Evolutionary conservation across 2,797 vertebrate species (phyloP).

Genomic region (Rhinichthys osculus): DNA sequence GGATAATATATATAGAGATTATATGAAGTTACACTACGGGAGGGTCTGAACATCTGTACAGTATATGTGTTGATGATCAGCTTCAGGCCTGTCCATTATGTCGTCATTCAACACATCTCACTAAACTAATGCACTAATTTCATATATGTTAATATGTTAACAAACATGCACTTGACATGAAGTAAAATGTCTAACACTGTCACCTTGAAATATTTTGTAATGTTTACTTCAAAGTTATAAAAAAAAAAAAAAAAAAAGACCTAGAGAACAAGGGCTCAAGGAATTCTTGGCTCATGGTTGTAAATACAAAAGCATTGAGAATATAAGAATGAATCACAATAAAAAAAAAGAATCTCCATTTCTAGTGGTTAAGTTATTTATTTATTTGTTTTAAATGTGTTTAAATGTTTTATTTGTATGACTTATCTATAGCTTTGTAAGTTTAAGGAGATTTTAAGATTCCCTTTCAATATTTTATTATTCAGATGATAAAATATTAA

Average conservation of each 20-base stretch:
- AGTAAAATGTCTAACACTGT: slow-evolving; percentile 55
- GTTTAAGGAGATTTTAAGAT: neutral
- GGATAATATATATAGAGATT: slow-evolving; percentile 14
- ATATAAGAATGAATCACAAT: slow-evolving; percentile 35
- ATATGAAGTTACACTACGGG: neutral
- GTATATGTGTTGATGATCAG: slow-evolving; percentile 9
- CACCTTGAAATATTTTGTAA: slow-evolving; percentile 60
- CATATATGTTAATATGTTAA: slow-evolving; percentile 23
- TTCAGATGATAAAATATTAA: neutral
- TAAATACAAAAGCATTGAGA: slow-evolving; percentile 30
- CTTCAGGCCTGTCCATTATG: slow-evolving; percentile 1
- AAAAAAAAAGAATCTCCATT: slow-evolving; percentile 6
- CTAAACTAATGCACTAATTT: slow-evolving; percentile 30
- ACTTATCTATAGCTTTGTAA: neutral
- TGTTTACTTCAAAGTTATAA: slow-evolving; percentile 68
- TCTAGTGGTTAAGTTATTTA: slow-evolving; percentile 2
- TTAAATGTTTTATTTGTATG: neutral
- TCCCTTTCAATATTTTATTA: too few species aligned
- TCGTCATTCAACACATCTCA: neutral
- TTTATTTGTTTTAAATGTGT: neutral
- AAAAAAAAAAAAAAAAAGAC: slow-evolving; percentile 57
- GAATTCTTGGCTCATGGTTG: slow-evolving; percentile 38
- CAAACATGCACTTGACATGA: slow-evolving; percentile 68
- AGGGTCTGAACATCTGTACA: slow-evolving; percentile 19
- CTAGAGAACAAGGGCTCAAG: slow-evolving; percentile 62